Base-by-base conservation (phyloP, 1,140 invertebrate genomes). In the Brachionus koreanus region DNA sequence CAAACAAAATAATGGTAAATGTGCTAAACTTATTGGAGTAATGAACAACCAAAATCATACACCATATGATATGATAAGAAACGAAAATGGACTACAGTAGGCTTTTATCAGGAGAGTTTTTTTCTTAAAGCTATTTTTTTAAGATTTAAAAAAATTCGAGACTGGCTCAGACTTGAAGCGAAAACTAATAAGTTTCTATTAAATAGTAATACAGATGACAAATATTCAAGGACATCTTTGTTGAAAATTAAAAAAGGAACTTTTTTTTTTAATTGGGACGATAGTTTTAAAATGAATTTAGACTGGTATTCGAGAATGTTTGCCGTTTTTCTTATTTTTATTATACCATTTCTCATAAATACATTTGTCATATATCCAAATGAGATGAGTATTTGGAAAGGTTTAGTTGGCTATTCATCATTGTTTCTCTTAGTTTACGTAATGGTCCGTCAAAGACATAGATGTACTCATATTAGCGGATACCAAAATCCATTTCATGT, bases 221-320 rank as follows among this genome's bases (percentile, higher is more conserved):
- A 74, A 46, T 65, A 79, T 61, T 37, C 61, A 33, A 12, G 19
- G 10, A n/a, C 76, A 33, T 65, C 49, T 16, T 37, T 79, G n/a
- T 61, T 79, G 16, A 74, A 74, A 46, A 74, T 74, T 46, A 74
- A 74, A 74, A 74, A 74, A 74, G 69, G 69, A 13, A 74, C 69
- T n/a, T 37, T 42, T 42, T 61, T 23, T n/a, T 42, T 79, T 9
- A 79, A 79, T 65, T 79, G 49, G 76, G 61, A 42, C 43, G 33
- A 39, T 12, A 23, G 57, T 61, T 25, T 61, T 13, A 57, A 79
- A 43, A 61, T 79, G 76, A 57, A 42, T 13, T 19, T 79, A 10
- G 76, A 79, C 12, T 79, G 65, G 65, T 69, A 69, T 39, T 19
- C 35, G 12, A 79, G 33, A 61, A 16, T 16, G 25, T 79, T 23